phyloP scores from a whole-genome alignment of 1,140 invertebrate genomes.

The Brachionus koreanus region DNA sequence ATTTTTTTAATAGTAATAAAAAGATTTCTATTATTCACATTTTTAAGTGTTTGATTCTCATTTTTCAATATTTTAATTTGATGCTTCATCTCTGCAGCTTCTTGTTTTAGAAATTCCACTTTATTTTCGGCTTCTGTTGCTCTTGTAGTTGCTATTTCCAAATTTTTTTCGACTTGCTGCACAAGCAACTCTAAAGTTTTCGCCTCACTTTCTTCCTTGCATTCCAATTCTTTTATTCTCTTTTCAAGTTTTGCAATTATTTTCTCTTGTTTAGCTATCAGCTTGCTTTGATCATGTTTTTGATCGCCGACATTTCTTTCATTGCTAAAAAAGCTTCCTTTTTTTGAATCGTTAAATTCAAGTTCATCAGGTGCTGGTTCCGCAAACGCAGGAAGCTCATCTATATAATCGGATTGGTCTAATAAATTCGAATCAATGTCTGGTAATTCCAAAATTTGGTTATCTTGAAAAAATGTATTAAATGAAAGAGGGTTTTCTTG shows the following conservation, averaged over 20 bases:
- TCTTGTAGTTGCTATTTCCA: slow-evolving; percentile 5
- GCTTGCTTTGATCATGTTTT: background rate
- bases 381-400: background rate
- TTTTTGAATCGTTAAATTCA: background rate
- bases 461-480: background rate
- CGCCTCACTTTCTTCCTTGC: slow-evolving; percentile 9
- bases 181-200: slow-evolving; percentile 21
- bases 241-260: slow-evolving; percentile 14
- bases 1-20: background rate
- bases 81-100: background rate
- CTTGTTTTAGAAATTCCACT: background rate
- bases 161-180: slow-evolving; percentile 26
- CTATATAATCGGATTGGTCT: background rate
- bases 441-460: background rate
- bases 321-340: background rate
- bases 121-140: background rate
- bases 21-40: slow-evolving; percentile 26
- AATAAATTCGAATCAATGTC: background rate
- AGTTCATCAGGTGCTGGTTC: background rate
- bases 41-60: slow-evolving; percentile 11
- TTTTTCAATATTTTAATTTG: background rate
- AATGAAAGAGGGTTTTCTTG: background rate
- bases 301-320: background rate
- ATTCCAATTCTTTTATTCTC: background rate
- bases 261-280: background rate